phyloP scores from a whole-genome alignment of 2,888 invertebrate genomes.

The Eumacrocentrus americanus region DNA sequence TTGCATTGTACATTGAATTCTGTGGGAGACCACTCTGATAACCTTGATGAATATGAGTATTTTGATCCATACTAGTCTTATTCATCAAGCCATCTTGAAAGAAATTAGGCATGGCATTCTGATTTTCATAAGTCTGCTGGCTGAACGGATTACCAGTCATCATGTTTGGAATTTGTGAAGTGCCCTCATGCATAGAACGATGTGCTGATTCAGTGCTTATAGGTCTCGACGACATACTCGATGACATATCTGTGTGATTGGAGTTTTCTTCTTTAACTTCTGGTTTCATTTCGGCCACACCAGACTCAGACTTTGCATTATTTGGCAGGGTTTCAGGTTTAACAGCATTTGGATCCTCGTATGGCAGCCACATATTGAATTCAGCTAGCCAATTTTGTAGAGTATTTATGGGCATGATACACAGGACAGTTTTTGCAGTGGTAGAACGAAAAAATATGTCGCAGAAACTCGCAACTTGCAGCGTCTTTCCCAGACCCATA shows the following conservation, averaged over 20 bases:
- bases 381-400: conserved; percentile 98
- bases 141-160: conserved; percentile 44
- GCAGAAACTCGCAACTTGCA: conserved; percentile 94
- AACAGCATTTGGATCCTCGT: conserved; percentile 63
- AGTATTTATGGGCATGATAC: conserved; percentile 98
- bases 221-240: conserved; percentile 48
- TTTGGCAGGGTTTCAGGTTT: conserved; percentile 24
- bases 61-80: conserved; percentile 41
- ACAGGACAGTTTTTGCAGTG: conserved; percentile 84
- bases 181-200: conserved; percentile 44
- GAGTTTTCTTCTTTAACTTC: conserved; percentile 56
- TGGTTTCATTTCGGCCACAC: conserved; percentile 42
- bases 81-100: conserved; percentile 44
- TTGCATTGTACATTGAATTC: conserved; percentile 45
- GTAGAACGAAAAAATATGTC: conserved; percentile 95
- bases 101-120: conserved; percentile 43
- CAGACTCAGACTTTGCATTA: conserved; percentile 29
- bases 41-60: conserved; percentile 40
- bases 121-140: conserved; percentile 45
- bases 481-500: conserved; percentile 99
- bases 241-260: conserved; percentile 48
- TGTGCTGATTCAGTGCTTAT: conserved; percentile 48
- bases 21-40: conserved; percentile 47
- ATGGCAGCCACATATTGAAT: conserved; percentile 96
- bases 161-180: conserved; percentile 41